Evolutionary conservation across 1,140 invertebrate species (phyloP), one percentile per base, ranked within the genome.

Genomic region (Cecropterus lyciades): DNA sequence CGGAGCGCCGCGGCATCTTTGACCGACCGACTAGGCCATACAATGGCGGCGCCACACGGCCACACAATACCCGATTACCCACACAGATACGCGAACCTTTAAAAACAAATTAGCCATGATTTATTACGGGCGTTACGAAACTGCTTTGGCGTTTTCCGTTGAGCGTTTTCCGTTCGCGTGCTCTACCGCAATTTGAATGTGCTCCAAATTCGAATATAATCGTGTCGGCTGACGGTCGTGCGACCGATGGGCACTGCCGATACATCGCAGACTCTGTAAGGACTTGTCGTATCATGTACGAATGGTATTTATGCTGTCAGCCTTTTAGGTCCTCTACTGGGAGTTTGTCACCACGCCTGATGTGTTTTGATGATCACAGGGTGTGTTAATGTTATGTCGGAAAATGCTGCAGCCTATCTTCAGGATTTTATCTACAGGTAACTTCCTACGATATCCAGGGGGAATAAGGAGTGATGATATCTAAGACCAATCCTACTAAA

Each of bases 101-200:
- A 91, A 91, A 91, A 91, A 87, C 89, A 91, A 91, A 91, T 91
- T 90, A 91, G 82, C 78, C 72, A 87, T 91, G 89, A 91, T 91
- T 91, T 91, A 91, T 91, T 87, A 72, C 80, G 48, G 65, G 69
- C 70, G 77, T 87, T 91, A 81, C 85, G 86, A 89, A 82, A 82
- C 57, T 65, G 49, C 70, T 67, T 59, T 59, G 67, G 64, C 72
- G 75, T 77, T 82, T 82, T 80, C 80, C 76, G 75, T 68, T 72
- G 66, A 76, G 55, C 67, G 79, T 80, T 89, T 79, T 85, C 73
- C 67, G 81, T 73, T 91, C 80, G 87, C 87, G 89, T 91, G 89
- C 86, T 56, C 67, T 85, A 87, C 86, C 62, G 81, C 83, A 89
- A 91, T 91, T 91, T 91, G 77, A 81, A 86, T 84, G 69, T 91